Evolutionary conservation across 2,888 invertebrate genomes (phyloP).

Genomic region (Aricia artaxerxes): DNA sequence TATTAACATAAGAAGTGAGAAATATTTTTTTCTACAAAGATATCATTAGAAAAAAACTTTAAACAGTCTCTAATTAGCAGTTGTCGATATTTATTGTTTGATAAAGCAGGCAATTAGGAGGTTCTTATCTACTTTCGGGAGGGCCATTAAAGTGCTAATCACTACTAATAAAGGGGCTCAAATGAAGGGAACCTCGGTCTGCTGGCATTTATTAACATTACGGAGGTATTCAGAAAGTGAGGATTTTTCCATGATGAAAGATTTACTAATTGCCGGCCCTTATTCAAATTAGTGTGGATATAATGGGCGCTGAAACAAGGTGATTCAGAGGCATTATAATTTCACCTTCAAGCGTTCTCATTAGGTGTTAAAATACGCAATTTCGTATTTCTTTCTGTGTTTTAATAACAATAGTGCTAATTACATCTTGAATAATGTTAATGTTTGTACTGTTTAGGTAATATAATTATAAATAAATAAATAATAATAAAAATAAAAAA

Average conservation of each 20-base stretch:
- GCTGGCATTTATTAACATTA: constrained; percentile 46
- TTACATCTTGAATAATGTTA: too few relatives aligned
- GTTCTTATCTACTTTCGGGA: constrained; percentile 41
- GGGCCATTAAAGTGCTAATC: constrained; percentile 43
- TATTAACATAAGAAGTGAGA: too few relatives aligned
- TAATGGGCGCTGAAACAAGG: constrained; percentile 32
- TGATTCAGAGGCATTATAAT: constrained; percentile 10
- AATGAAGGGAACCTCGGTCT: constrained; percentile 44
- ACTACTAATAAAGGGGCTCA: constrained; percentile 44
- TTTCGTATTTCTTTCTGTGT: too few relatives aligned
- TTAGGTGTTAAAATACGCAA: too few relatives aligned
- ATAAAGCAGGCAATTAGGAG: constrained; percentile 36
- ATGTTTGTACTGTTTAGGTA: too few relatives aligned
- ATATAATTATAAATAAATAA: too few relatives aligned
- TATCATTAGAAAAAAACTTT: background rate
- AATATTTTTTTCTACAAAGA: background rate
- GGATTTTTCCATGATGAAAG: constrained; percentile 43
- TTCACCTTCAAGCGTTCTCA: background rate
- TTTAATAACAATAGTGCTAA: too few relatives aligned
- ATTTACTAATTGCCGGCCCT: constrained; percentile 44
- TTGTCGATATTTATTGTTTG: constrained; percentile 37
- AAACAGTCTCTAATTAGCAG: constrained; percentile 6
- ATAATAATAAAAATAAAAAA: too few relatives aligned
- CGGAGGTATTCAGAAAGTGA: constrained; percentile 32
- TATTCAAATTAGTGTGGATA: constrained; percentile 39